phyloP scores from a whole-genome alignment of 2,888 invertebrate genomes.

The Callyntrura sp. region DNA sequence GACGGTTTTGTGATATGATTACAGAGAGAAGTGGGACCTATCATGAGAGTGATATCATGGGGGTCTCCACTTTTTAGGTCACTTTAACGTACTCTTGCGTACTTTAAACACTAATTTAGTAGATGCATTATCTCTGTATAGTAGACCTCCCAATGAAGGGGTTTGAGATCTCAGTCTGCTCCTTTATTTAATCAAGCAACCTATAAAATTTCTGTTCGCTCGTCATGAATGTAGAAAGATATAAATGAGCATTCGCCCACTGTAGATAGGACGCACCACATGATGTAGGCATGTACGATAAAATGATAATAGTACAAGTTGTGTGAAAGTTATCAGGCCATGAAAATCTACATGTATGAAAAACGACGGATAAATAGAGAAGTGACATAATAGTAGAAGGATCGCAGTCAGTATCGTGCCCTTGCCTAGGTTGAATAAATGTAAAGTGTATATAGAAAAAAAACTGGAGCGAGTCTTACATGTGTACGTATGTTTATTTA shows the following conservation, averaged over 20 bases:
- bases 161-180: neutral
- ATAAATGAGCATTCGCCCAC: neutral
- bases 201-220: neutral
- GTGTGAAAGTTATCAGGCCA: neutral
- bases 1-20: neutral
- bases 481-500: no score
- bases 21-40: neutral
- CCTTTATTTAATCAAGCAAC: neutral
- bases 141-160: no score
- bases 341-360: neutral
- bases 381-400: neutral
- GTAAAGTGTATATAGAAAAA: no score
- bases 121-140: no score
- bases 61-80: neutral
- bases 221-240: neutral
- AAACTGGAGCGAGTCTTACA: no score
- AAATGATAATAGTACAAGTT: neutral
- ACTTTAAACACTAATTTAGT: no score
- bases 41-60: neutral
- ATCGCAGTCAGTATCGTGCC: neutral
- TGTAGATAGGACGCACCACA: neutral
- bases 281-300: neutral
- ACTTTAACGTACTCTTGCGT: neutral
- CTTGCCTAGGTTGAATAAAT: no score
- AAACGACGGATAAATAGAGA: neutral